Evolutionary conservation across 2,113 vertebrate species (phyloP), one percentile per base, ranked within the genome.

Genomic region (Myrmophylax atrothorax): DNA sequence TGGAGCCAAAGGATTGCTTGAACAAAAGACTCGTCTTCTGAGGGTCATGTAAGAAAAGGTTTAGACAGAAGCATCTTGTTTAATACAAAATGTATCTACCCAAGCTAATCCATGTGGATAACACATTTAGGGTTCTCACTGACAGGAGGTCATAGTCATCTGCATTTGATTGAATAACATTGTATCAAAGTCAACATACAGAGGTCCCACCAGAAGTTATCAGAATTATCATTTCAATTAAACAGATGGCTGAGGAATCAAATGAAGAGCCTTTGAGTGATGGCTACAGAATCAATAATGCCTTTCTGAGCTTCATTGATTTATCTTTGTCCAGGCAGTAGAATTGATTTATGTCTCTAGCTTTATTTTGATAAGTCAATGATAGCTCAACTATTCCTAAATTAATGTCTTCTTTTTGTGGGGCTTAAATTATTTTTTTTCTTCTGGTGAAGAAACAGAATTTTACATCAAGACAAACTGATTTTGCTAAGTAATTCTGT

Each of bases 301-400:
- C 97, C 97, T 98, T 98, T 98, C 97, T 98, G 97, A 97, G 97
- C 97, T 98, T 94, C 97, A 98, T 98, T 96, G 98, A 98, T 99
- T 98, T 97, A 96, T 96, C 96, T 97, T 98, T 97, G 97, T 97
- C 96, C 84, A 44, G 89, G 97, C 76, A 1, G 91, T 84, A 86
- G 94, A 97, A 98, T 96, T 97, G 98, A 98, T 98, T 97, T 97
- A 98, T 93, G 95, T 95, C 96, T 92, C 94, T 79, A 96, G 96
- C 97, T 98, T 98, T 98, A 98, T 98, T 98, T 98, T 98, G 97
- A 98, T 98, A 98, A 98, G 98, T 98, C 98, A 98, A 97, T 98
- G 97, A 98, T 98, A 98, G 97, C 98, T 97, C 94, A 97, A 98
- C 98, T 98, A 98, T 97, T 98, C 94, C 94, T 97, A 97, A 98